Percentiles rank a stretch among this genome's conserved stretches.
These are phyloP conservation scores for Lophius americanus DNA, from an alignment of 2,797 vertebrate genomes.

Conservation along the genomic window DNA sequence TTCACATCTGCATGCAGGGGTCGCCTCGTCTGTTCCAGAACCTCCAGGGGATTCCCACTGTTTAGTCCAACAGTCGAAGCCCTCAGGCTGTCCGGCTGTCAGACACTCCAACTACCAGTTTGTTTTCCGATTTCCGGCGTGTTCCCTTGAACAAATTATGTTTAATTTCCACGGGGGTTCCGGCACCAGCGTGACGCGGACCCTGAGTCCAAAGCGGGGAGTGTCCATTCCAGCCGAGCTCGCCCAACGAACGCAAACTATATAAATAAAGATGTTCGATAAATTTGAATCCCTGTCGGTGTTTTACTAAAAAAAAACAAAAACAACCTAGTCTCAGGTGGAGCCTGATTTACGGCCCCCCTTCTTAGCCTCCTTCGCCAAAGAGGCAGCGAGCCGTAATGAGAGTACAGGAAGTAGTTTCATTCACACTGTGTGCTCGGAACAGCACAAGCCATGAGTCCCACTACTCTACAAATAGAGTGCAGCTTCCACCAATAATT, in stretches of 20 bases:
- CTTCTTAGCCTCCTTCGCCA: conserved; percentile 30
- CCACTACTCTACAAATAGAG: conserved; percentile 52
- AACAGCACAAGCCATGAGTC: conserved; percentile 30
- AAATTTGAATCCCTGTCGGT: conserved; percentile 36
- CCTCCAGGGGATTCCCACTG: conserved; percentile 60
- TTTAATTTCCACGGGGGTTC: conserved; percentile 57
- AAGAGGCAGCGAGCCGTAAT: conserved; percentile 57
- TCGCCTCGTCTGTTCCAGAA: conserved; percentile 61
- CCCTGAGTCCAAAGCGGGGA: conserved; percentile 29
- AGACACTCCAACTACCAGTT: conserved; percentile 55
- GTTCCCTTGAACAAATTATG: conserved; percentile 68
- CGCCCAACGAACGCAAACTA: conserved; percentile 31
- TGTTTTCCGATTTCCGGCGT: conserved; percentile 74
- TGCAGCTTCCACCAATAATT: conserved; percentile 51
- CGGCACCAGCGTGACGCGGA: conserved; percentile 48
- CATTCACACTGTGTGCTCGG: conserved; percentile 58
- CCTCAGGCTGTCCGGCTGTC: conserved; percentile 62
- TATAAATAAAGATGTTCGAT: conserved; percentile 51
- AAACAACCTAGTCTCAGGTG: conserved; percentile 34
- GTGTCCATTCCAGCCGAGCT: conserved; percentile 26
- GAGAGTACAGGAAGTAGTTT: conserved; percentile 67
- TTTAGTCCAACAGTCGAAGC: conserved; percentile 67
- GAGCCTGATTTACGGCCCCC: conserved; percentile 60
- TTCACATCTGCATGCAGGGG: conserved; percentile 63
- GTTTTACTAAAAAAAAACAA: conserved; percentile 49